Conservation (phyloP, 1,140 invertebrate genomes). For the Matsumurasca onukii region DNA sequence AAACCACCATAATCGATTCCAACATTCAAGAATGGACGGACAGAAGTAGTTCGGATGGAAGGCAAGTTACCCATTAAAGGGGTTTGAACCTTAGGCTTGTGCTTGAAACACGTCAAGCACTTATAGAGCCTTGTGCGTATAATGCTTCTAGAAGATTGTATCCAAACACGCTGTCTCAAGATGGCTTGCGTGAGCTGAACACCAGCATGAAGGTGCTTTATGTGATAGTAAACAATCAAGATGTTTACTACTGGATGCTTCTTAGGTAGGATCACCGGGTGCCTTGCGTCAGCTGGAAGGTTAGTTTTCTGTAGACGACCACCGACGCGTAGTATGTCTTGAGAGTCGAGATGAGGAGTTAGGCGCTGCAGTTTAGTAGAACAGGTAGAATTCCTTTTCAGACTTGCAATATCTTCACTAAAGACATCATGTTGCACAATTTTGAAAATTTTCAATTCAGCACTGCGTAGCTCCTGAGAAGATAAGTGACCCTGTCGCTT, state of each 20-base stretch:
- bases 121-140: background rate
- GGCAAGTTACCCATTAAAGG: background rate
- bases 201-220: background rate
- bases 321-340: background rate
- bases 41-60: background rate
- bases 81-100: background rate
- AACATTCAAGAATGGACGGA: background rate
- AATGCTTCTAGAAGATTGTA: background rate
- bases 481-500: background rate
- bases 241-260: background rate
- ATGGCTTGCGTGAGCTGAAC: background rate
- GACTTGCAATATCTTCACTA: background rate
- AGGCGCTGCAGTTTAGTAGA: conserved; percentile 1
- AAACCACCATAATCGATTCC: background rate
- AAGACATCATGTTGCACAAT: background rate
- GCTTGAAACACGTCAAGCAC: background rate
- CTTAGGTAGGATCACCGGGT: background rate
- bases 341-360: background rate
- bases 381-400: background rate
- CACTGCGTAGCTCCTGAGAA: background rate
- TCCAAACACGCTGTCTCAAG: background rate
- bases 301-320: background rate
- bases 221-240: background rate
- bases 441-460: background rate
- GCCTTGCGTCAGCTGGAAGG: background rate